phyloP scores from a whole-genome alignment of 2,113 vertebrate species.

The Ictalurus furcatus region DNA sequence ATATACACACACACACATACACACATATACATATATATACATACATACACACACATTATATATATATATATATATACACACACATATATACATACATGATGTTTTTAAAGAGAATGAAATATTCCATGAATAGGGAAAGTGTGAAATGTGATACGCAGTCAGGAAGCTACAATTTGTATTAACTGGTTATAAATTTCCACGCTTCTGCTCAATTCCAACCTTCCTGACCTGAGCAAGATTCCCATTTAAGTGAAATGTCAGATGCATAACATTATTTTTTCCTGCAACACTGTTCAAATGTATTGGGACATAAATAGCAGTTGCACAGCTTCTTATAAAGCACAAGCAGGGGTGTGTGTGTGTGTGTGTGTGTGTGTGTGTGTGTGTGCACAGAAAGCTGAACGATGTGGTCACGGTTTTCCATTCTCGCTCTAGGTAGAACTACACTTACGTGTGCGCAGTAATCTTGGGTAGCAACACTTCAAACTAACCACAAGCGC shows the following conservation, averaged over 20 bases:
- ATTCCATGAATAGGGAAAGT: not conserved
- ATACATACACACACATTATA: too few species aligned
- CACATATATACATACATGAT: too few species aligned
- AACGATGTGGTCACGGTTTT: not conserved
- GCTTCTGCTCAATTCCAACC: too few species aligned
- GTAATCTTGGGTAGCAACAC: not conserved
- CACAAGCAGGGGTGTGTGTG: not conserved
- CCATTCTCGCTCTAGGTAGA: not conserved
- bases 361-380: not conserved
- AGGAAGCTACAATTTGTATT: not conserved
- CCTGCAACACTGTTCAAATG: not conserved
- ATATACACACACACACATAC: too few species aligned
- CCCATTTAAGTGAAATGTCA: not conserved
- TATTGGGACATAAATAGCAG: not conserved
- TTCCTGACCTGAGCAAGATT: too few species aligned
- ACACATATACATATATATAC: too few species aligned
- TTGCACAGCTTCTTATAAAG: not conserved
- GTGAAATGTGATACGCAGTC: not conserved
- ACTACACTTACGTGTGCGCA: not conserved
- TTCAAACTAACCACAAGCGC: too few species aligned
- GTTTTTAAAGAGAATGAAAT: not conserved
- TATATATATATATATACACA: too few species aligned
- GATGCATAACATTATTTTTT: not conserved
- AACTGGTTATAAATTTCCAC: too few species aligned
- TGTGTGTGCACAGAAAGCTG: not conserved